Conservation (phyloP, 2,797 vertebrate genomes). For the Diplodus sargus region DNA sequence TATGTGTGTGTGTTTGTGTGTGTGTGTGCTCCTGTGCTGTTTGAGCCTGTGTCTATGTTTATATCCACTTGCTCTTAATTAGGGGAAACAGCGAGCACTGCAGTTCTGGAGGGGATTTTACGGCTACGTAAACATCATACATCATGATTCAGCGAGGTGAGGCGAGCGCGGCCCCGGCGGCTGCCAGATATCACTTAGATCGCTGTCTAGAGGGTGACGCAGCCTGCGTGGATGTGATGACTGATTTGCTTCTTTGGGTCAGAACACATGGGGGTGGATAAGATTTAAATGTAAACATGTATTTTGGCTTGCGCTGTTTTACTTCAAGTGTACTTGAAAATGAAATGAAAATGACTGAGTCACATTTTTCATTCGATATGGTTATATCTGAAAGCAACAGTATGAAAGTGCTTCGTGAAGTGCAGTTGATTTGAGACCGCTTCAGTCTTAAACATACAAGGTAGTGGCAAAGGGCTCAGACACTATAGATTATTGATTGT, state of each 20-base stretch:
- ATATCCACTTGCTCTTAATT: conserved; percentile 75
- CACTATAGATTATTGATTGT: too few species aligned
- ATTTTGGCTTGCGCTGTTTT: conserved; percentile 5
- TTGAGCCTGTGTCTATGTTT: conserved; percentile 57
- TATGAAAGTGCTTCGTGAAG: too few species aligned
- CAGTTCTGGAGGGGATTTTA: conserved; percentile 76
- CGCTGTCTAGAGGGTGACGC: conserved; percentile 58
- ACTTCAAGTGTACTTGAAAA: not conserved
- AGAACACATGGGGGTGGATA: conserved; percentile 18
- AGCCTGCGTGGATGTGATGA: conserved; percentile 42
- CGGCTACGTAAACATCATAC: conserved; percentile 78
- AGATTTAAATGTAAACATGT: conserved; percentile 34
- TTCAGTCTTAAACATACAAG: not conserved
- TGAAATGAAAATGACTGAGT: conserved; percentile 10
- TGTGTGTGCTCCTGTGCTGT: conserved; percentile 16
- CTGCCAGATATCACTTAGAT: conserved; percentile 73
- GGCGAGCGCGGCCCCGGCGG: conserved; percentile 51
- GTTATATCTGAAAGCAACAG: conserved; percentile 3
- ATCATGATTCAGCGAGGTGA: conserved; percentile 79
- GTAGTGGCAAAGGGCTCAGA: too few species aligned
- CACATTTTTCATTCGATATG: not conserved
- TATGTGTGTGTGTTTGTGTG: conserved; percentile 18
- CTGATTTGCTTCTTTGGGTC: conserved; percentile 59
- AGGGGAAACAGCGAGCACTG: conserved; percentile 70
- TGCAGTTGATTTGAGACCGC: not conserved